These are phyloP conservation scores for Tetramorium parvispinum DNA, from an alignment of 1,140 invertebrate species.

Conservation along the genomic window DNA sequence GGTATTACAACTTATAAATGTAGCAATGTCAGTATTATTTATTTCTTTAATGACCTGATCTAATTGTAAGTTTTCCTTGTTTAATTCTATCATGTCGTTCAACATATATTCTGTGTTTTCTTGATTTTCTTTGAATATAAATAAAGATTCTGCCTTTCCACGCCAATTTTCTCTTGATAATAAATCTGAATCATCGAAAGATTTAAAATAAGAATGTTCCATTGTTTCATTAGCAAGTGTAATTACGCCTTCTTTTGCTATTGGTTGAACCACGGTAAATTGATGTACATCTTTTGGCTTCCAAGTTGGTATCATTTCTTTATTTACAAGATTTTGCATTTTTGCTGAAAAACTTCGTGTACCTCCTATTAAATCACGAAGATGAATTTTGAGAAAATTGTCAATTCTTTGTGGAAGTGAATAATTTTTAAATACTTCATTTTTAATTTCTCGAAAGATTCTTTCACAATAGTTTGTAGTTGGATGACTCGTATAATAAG, in stretches of 20 bases:
- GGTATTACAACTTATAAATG: neutral
- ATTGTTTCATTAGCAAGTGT: neutral
- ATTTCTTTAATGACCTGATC: neutral
- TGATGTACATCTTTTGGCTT: neutral
- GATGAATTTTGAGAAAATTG: slow-evolving; percentile 7
- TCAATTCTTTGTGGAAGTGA: neutral
- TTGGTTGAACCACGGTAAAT: neutral
- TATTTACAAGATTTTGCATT: neutral
- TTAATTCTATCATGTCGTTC: neutral
- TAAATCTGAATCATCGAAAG: slow-evolving; percentile 3
- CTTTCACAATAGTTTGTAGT: neutral
- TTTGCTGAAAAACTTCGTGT: neutral
- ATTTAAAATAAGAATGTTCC: slow-evolving; percentile 4
- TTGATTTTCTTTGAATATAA: neutral
- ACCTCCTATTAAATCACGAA: neutral
- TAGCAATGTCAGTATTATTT: neutral
- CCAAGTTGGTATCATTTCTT: neutral
- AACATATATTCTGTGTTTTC: neutral
- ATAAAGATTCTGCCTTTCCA: neutral
- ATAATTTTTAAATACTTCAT: neutral
- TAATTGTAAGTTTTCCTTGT: neutral
- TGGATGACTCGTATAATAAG: slow-evolving; percentile 10
- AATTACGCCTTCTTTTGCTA: neutral
- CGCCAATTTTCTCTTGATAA: neutral
- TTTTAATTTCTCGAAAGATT: neutral